A percentile compares a stretch with the other conserved stretches of the same genome.
These are phyloP conservation scores for Sander vitreus DNA, from an alignment of 2,113 vertebrate species.

Conservation along the genomic window DNA sequence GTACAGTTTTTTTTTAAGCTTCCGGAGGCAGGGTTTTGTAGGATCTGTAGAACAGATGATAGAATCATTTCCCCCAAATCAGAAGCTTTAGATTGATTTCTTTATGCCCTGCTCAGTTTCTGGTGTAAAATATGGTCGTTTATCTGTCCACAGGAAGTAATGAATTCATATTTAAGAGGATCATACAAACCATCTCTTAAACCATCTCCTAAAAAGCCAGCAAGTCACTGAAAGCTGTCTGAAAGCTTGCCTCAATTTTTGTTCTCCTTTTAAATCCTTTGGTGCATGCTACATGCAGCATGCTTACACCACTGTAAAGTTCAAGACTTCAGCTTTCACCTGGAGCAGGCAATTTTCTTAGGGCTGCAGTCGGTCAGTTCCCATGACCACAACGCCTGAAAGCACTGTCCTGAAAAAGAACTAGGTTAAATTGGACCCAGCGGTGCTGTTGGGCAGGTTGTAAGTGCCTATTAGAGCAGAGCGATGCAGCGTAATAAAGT, in stretches of 20 bases:
- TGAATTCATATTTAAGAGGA: not conserved
- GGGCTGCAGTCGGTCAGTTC: not conserved
- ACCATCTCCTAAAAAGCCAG: too few species aligned
- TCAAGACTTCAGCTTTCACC: not conserved
- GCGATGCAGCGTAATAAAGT: slow-evolving; percentile 1
- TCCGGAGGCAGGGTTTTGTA: not conserved
- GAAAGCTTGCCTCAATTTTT: not conserved
- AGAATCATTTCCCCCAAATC: not conserved
- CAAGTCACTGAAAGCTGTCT: not conserved
- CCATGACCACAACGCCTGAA: not conserved
- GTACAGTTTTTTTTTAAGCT: slow-evolving; percentile 7
- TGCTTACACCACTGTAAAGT: not conserved
- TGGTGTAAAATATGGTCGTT: not conserved
- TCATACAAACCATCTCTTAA: not conserved
- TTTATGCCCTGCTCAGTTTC: not conserved
- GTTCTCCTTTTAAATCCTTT: not conserved
- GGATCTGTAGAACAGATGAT: not conserved
- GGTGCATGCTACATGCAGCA: not conserved
- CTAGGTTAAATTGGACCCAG: slow-evolving; percentile 6
- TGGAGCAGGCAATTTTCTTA: not conserved
- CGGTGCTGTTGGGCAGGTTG: slow-evolving; percentile 18
- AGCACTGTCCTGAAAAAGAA: not conserved
- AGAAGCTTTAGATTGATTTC: not conserved
- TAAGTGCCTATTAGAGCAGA: slow-evolving; percentile 32
- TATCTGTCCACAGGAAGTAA: not conserved